These are phyloP conservation scores for Oncorhynchus tshawytscha DNA, from an alignment of 2,113 vertebrate genomes.

Conservation along the genomic window DNA sequence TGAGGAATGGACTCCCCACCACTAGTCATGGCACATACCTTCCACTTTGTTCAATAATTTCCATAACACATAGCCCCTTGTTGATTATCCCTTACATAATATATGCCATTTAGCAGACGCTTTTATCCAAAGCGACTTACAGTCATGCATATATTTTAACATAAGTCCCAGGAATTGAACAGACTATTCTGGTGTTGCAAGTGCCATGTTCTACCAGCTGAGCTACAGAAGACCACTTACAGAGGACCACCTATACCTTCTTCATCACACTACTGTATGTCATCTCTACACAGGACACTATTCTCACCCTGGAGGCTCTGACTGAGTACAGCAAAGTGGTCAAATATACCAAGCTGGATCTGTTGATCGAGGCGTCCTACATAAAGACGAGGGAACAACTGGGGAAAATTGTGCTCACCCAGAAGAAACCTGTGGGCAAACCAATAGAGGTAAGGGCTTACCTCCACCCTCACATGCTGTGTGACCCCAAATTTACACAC, in stretches of 20 bases:
- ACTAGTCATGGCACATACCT: no score
- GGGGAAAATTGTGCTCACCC: constrained; percentile 65
- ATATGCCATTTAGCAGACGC: no score
- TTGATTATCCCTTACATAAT: no score
- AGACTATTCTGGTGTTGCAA: no score
- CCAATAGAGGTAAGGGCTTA: constrained; percentile 66
- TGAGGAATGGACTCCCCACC: no score
- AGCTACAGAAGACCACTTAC: background rate
- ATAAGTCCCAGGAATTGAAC: no score
- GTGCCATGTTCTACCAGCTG: no score
- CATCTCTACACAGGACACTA: constrained; percentile 74
- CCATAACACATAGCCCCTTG: no score
- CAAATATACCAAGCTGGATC: constrained; percentile 68
- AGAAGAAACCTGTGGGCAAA: constrained; percentile 70
- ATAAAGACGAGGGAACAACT: constrained; percentile 66
- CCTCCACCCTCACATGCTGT: background rate
- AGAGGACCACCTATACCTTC: background rate
- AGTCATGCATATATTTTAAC: no score
- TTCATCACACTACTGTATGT: background rate
- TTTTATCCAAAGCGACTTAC: no score
- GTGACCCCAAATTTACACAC: background rate
- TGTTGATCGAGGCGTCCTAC: constrained; percentile 79
- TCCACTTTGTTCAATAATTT: no score
- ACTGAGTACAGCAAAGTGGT: constrained; percentile 77
- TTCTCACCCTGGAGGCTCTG: constrained; percentile 83